These are phyloP conservation scores for Ceryle rudis DNA, from an alignment of 2,797 vertebrate species.

Conservation along the genomic window DNA sequence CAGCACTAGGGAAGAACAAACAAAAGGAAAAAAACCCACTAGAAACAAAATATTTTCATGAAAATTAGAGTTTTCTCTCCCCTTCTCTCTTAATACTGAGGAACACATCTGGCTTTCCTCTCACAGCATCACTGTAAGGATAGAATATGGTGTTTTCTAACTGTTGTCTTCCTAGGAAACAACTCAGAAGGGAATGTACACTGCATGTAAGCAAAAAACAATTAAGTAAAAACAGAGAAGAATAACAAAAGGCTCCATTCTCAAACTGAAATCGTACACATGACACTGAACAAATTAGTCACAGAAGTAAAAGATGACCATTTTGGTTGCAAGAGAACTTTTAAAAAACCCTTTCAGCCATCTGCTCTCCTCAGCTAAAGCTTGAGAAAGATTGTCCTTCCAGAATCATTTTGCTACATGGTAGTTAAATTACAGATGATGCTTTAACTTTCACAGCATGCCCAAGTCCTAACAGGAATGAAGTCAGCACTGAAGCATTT, in stretches of 20 bases:
- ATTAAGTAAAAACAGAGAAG: neutral
- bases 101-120: neutral
- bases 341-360: neutral
- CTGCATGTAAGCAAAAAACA: neutral
- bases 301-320: neutral
- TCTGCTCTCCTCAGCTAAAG: neutral
- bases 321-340: neutral
- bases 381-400: neutral
- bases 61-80: neutral
- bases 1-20: neutral
- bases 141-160: no score
- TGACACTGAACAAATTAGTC: neutral
- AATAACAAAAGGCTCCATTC: neutral
- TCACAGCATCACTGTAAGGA: fast-evolving
- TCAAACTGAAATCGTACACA: neutral
- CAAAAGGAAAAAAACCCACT: neutral
- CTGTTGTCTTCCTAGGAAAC: no score
- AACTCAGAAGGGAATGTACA: neutral
- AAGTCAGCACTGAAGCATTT: neutral
- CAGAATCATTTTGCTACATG: neutral
- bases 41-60: neutral
- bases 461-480: neutral
- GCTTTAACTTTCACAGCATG: neutral
- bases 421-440: neutral
- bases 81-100: neutral